Base-by-base conservation (phyloP, 2,113 vertebrate genomes). In the Nansenia antarctica region DNA sequence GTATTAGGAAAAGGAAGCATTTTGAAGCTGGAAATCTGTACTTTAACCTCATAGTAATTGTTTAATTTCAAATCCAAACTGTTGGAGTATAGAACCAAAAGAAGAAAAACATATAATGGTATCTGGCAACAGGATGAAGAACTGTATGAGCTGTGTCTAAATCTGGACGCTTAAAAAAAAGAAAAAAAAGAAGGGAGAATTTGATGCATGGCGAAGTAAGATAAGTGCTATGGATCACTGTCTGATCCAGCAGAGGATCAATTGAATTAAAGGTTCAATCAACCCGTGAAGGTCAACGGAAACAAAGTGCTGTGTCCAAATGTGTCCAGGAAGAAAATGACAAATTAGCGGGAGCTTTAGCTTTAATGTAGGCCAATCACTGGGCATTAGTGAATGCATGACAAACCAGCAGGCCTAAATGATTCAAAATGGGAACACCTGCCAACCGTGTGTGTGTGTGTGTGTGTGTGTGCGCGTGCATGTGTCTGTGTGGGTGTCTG, bases 261-360 rank as follows among this genome's bases (percentile, higher is more conserved):
- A 47, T 47, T 47, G 42, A 47, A 6, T 47, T 54, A 15, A 20
- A 22, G 47, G 18, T 22, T 14, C 29, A 24, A 34, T 66, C 31
- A 15, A 55, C n/a, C 30, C 26, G 64, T 4, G 54, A 53, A 55
- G 47, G 64, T 37, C 47, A 54, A 26, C 37, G 47, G 47, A 65
- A 29, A 49, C 9, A 34, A 31, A 22, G 14, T 55, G 24, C 14
- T 29, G 26, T 26, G 9, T 29, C 54, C 27, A 31, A 18, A 57
- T 15, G 3, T 47, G 11, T 57, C 6, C 27, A n/a, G 26, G 24
- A 55, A 55, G 26, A 30, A 11, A 14, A 15, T 5, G 53, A 55
- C n/a, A n/a, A n/a, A n/a, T n/a, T n/a, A 14, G 42, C n/a, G 42
- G 42, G 5, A n/a, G 15, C 12, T 9, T 29, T 27, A 2, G 12